phyloP scores from a whole-genome alignment of 2,113 vertebrate species.

The Jacana jacana region DNA sequence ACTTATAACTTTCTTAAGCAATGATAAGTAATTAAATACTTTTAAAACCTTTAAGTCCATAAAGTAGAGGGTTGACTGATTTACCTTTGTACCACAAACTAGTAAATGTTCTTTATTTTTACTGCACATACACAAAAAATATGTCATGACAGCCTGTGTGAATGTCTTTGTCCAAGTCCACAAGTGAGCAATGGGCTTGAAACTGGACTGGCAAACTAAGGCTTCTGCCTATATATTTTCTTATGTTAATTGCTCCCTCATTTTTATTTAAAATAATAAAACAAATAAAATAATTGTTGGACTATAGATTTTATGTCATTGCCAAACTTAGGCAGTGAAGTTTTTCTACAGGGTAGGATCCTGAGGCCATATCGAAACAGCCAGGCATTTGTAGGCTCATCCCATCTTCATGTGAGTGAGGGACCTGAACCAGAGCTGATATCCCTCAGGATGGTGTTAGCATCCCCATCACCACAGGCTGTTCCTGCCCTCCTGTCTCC shows the following conservation, averaged over 20 bases:
- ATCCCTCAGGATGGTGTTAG: background rate
- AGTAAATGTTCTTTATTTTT: background rate
- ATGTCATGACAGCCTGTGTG: background rate
- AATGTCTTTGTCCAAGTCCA: background rate
- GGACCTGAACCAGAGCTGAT: background rate
- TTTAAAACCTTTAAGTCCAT: background rate
- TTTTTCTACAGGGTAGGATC: background rate
- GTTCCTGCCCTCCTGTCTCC: background rate
- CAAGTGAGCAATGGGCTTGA: background rate
- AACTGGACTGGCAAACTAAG: background rate
- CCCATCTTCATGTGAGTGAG: background rate
- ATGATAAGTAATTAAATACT: background rate
- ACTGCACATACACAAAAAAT: background rate
- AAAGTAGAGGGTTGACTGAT: background rate
- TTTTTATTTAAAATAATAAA: background rate
- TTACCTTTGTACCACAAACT: background rate
- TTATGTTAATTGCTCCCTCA: background rate
- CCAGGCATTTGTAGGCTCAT: background rate
- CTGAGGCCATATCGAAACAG: background rate
- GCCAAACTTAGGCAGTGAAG: background rate
- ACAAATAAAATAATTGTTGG: background rate
- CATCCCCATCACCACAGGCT: rapidly evolving
- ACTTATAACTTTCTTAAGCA: background rate
- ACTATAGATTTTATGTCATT: background rate
- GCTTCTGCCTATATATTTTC: background rate